Percentiles rank a stretch among this genome's conserved stretches.
Conservation (phyloP, 2,113 vertebrate species). For the Stegostoma tigrinum region DNA sequence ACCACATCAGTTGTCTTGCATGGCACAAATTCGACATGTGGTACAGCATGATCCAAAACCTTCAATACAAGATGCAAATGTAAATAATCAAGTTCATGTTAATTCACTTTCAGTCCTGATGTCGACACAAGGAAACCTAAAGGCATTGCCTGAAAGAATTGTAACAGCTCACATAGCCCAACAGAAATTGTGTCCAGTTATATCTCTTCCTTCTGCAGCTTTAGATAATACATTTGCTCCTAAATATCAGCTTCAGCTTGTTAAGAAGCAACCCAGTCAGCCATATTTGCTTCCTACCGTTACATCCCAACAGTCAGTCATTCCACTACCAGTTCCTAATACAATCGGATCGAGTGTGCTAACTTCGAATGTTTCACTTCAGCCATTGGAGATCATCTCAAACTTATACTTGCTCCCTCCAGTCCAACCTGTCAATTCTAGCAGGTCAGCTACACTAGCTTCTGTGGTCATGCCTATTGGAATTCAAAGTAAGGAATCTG, state of each 20-base stretch:
- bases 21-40: not conserved
- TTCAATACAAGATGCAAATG: constrained; percentile 55
- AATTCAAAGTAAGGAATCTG: constrained; percentile 57
- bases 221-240: constrained; percentile 68
- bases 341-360: constrained; percentile 43
- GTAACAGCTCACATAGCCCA: not conserved
- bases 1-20: not conserved
- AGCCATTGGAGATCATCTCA: constrained; percentile 56
- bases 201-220: constrained; percentile 42
- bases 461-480: constrained; percentile 61
- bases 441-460: constrained; percentile 46
- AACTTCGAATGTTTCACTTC: constrained; percentile 47
- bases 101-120: constrained; percentile 60
- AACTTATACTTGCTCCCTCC: constrained; percentile 56
- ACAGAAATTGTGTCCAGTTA: not conserved
- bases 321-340: constrained; percentile 56
- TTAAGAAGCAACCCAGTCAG: constrained; percentile 60
- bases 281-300: constrained; percentile 57
- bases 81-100: constrained; percentile 49
- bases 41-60: constrained; percentile 38
- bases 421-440: constrained; percentile 50
- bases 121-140: constrained; percentile 42
- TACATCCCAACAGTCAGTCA: constrained; percentile 57
- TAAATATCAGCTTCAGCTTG: constrained; percentile 82
- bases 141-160: not conserved